A percentile compares a stretch with the other conserved stretches of the same genome.
phyloP scores from a whole-genome alignment of 1,140 invertebrate species.

The Chironomus striatipennis region DNA sequence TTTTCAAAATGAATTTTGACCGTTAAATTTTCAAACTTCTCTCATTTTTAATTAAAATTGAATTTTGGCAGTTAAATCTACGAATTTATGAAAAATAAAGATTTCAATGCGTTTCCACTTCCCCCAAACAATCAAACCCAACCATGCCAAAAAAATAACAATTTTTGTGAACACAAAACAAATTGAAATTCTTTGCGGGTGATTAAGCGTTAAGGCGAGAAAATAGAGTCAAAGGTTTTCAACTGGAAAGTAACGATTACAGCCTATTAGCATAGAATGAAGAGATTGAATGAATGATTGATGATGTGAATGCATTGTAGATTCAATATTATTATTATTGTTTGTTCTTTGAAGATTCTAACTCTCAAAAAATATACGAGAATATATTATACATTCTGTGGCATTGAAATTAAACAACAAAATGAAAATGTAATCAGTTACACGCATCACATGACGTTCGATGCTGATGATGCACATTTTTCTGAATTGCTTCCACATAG shows the following conservation, averaged over 20 bases:
- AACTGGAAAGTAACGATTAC: not conserved
- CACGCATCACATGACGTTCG: not conserved
- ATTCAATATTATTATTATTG: no score
- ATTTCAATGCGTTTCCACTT: no score
- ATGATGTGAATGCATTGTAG: not conserved
- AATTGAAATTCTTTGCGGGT: not conserved
- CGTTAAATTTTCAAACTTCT: no score
- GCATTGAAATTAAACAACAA: not conserved
- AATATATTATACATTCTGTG: not conserved
- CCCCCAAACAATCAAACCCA: no score
- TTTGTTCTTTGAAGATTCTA: no score
- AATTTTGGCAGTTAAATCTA: no score
- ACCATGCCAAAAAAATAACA: no score
- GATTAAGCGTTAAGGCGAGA: constrained; percentile 1
- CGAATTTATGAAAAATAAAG: no score
- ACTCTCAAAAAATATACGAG: not conserved
- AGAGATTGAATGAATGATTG: constrained; percentile 7
- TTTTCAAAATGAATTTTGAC: no score
- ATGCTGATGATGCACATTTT: not conserved
- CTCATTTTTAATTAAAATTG: no score
- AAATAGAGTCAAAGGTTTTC: constrained; percentile 2
- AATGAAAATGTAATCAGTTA: not conserved
- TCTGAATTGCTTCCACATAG: not conserved
- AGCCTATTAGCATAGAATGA: constrained; percentile 1
- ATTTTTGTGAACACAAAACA: not conserved